Conservation (phyloP, 2,113 vertebrate species). For the Tauraco erythrolophus region DNA sequence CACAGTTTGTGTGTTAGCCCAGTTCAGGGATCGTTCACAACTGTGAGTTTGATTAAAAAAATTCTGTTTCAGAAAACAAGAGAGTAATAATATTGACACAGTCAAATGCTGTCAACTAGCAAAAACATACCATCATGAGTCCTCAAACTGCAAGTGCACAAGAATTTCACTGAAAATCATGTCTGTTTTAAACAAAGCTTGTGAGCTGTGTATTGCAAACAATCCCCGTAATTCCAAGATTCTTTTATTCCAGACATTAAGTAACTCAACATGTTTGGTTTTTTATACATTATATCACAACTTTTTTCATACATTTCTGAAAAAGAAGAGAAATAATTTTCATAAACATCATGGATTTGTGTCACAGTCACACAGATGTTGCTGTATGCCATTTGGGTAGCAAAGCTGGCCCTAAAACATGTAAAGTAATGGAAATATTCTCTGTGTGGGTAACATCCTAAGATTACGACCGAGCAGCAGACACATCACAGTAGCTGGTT, state of each 20-base stretch:
- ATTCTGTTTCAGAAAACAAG: neutral
- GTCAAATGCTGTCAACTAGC: neutral
- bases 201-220: neutral
- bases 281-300: neutral
- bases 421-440: neutral
- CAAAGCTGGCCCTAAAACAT: neutral
- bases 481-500: neutral
- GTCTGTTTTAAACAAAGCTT: neutral
- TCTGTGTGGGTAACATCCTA: neutral
- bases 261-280: neutral
- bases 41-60: neutral
- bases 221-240: neutral
- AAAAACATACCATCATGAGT: neutral
- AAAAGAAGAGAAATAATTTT: neutral
- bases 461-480: neutral
- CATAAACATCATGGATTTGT: neutral
- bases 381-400: neutral
- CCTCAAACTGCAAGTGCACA: neutral
- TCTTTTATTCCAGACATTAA: neutral
- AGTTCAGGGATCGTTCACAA: neutral
- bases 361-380: neutral
- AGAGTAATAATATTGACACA: neutral
- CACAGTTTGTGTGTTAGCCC: accelerated
- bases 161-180: neutral
- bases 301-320: neutral